Evolutionary conservation across 23 tunicate species (phyloP).

Genomic region (Halocynthia roretzi): DNA sequence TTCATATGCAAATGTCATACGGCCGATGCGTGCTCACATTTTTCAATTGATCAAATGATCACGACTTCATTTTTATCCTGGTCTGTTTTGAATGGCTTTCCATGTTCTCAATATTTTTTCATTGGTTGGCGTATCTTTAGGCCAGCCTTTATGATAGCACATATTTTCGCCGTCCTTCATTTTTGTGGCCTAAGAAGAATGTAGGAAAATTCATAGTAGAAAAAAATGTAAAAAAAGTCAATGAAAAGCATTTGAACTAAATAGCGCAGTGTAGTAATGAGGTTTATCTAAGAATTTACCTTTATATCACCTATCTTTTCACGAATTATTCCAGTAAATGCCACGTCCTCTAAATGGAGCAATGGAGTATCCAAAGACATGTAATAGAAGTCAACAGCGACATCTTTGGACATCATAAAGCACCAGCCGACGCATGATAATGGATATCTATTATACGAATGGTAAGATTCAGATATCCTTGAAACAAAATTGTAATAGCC

Average conservation of each 20-base stretch:
- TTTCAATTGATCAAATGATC: no score
- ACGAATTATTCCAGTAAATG: slow-evolving; percentile 84
- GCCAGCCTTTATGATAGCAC: slow-evolving; percentile 90
- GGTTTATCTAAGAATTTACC: background rate
- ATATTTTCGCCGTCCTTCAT: slow-evolving; percentile 34
- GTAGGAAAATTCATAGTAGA: background rate
- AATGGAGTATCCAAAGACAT: slow-evolving; percentile 61
- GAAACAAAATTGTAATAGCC: no score
- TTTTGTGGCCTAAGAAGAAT: slow-evolving; percentile 12
- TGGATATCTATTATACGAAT: slow-evolving; percentile 47
- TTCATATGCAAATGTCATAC: no score
- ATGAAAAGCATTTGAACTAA: background rate
- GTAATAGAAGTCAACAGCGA: slow-evolving; percentile 49
- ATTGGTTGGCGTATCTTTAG: slow-evolving; percentile 68
- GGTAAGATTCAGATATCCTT: no score
- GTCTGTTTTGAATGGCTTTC: background rate
- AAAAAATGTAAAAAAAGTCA: background rate
- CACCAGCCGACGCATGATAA: slow-evolving; percentile 96
- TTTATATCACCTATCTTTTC: slow-evolving; percentile 39
- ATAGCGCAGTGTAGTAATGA: no score
- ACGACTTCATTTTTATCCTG: no score
- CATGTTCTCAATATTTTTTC: slow-evolving; percentile 57
- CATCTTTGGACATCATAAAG: slow-evolving; percentile 58
- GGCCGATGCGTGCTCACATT: no score
- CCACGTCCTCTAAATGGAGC: slow-evolving; percentile 85